Conservation (phyloP, 2,888 invertebrate genomes). For the Agriotes lineatus region DNA sequence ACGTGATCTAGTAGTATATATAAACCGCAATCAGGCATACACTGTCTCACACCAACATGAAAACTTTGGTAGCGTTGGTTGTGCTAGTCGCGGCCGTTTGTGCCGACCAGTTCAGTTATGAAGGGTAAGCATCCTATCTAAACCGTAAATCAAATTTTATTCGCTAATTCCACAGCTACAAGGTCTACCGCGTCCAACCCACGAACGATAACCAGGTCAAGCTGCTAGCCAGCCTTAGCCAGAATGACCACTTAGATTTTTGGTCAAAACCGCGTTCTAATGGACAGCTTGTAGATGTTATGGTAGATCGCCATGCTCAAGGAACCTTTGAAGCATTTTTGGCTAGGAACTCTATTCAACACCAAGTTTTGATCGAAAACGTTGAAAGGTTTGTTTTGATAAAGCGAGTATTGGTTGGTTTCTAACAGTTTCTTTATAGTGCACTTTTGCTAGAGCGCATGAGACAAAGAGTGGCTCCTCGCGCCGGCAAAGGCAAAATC, state of each 20-base stretch:
- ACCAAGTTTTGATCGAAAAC: conserved; percentile 65
- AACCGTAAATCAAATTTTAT: no score
- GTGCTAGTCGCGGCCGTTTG: conserved; percentile 25
- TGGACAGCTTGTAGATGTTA: conserved; percentile 64
- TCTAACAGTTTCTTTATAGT: no score
- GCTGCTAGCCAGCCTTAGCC: conserved; percentile 55
- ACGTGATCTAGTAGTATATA: no score
- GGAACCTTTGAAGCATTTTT: conserved; percentile 61
- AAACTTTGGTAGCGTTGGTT: conserved; percentile 8
- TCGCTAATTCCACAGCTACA: conserved; percentile 60
- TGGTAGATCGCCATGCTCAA: conserved; percentile 64
- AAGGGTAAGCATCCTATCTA: conserved; percentile 39
- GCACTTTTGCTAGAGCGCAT: no score
- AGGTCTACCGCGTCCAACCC: conserved; percentile 64
- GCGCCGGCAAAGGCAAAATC: conserved; percentile 51
- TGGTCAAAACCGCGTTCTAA: conserved; percentile 59
- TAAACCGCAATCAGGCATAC: not conserved
- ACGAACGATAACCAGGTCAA: conserved; percentile 57
- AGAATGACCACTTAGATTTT: conserved; percentile 50
- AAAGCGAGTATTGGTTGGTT: no score
- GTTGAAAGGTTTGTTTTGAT: conserved; percentile 68
- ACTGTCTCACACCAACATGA: not conserved
- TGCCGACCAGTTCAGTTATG: conserved; percentile 31
- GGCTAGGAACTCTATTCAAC: conserved; percentile 60
- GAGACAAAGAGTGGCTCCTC: conserved; percentile 22